Evolutionary conservation across 2,113 vertebrate species (phyloP), one percentile per base, ranked within the genome.

Genomic region (Limnothrissa miodon): DNA sequence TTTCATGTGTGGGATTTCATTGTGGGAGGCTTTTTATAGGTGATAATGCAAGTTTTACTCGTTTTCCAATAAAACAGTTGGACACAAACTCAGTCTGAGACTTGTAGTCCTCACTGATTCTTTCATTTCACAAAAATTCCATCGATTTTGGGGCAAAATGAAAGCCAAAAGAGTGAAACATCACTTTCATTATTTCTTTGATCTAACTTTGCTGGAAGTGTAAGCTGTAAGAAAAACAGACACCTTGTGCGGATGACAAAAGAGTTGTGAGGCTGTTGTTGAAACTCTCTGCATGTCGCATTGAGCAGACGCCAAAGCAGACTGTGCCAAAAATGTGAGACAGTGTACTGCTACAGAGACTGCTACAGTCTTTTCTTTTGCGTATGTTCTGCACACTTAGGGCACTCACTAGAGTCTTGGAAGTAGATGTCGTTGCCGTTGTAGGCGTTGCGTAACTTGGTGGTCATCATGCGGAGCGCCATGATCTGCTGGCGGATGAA

Each of bases 381-480:
- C 21, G 1, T 53, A 36, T 74, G 29, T 33, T 2, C 4, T 15
- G 62, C 5, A 36, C 9, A n/a, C n/a, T n/a, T n/a, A 15, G 62
- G 9, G 66, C 29, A 88, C 96, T 96, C 95, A 99, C 98, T 98
- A 25, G 97, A 97, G 88, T 99, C 98, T 89, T 98, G 97, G 90
- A 99, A 99, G 92, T 96, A 97, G 89, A 99, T 96, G 29, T 99
- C 98, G 80, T 99, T 99, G 87, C 98, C 98, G 33, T 98, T 99
- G 91, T 99, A 99, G 0, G 98, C 98, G 0, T 98, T 99, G 91
- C 95, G 97, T 33, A 99, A 91, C 86, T 99, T 99, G 93, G 99
- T 99, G 88, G 97, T 99, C 96, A 98, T 98, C 89, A 99, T 96
- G 7, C 97, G 94, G 1, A 99, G 94, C 0, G 97, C 96, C 98